A percentile compares a stretch with the other conserved stretches of the same genome.
phyloP scores from a whole-genome alignment of 2,113 vertebrate genomes.

The Paedocypris sp. region DNA sequence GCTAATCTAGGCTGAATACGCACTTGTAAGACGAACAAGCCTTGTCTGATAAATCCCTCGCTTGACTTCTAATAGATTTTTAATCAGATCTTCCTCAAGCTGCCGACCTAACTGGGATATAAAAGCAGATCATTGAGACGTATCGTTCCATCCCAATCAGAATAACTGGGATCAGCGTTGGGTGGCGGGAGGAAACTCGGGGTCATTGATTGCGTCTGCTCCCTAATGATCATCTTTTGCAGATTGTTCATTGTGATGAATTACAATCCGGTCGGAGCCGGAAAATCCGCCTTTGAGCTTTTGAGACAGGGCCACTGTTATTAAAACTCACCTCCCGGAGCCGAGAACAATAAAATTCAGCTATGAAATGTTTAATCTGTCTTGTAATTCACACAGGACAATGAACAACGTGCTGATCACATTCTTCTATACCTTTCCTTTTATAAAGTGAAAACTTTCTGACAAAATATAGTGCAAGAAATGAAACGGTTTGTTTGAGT shows the following conservation, averaged over 20 bases:
- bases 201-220: background rate
- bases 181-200: background rate
- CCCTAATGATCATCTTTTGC: background rate
- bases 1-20: conserved; percentile 39
- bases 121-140: conserved; percentile 8
- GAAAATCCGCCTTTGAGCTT: background rate
- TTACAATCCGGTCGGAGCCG: background rate
- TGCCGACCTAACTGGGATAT: conserved; percentile 29
- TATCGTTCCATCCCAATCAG: conserved; percentile 26
- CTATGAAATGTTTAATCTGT: background rate
- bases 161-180: conserved; percentile 21
- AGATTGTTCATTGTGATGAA: background rate
- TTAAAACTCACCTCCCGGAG: background rate
- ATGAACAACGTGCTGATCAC: background rate
- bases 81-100: conserved; percentile 28
- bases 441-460: too few species aligned
- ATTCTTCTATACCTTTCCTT: too few species aligned
- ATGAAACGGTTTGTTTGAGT: too few species aligned
- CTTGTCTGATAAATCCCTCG: conserved; percentile 26
- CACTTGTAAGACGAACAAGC: conserved; percentile 20
- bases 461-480: too few species aligned
- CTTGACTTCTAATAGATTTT: conserved; percentile 27
- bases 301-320: background rate
- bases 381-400: background rate
- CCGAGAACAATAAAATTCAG: background rate